phyloP scores from a whole-genome alignment of 2,797 vertebrate species.

The Amniataba percoides region DNA sequence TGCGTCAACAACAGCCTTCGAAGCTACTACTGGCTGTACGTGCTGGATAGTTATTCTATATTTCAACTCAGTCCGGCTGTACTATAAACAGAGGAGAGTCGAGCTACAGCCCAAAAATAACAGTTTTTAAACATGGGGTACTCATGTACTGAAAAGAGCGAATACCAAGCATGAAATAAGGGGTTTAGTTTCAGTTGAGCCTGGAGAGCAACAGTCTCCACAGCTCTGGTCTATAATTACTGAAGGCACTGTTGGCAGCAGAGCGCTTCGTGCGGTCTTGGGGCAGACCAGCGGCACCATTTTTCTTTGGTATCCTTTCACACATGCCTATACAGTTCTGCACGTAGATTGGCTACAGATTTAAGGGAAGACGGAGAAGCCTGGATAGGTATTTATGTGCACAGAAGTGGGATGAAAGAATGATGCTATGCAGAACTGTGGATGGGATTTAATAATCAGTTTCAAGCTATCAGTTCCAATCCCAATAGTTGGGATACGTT shows the following conservation, averaged over 20 bases:
- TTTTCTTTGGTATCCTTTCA: constrained; percentile 70
- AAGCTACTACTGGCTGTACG: constrained; percentile 35
- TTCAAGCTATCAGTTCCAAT: not conserved
- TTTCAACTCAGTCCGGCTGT: constrained; percentile 54
- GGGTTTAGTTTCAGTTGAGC: constrained; percentile 82
- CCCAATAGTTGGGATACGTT: not conserved
- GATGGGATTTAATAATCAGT: constrained; percentile 8
- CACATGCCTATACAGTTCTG: constrained; percentile 58
- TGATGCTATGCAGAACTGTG: not conserved
- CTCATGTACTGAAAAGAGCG: constrained; percentile 71
- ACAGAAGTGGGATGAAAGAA: constrained; percentile 15
- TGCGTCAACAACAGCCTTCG: constrained; percentile 39
- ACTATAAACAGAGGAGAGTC: constrained; percentile 71
- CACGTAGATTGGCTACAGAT: constrained; percentile 47
- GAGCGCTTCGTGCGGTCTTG: constrained; percentile 72
- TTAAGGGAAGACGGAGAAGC: constrained; percentile 25
- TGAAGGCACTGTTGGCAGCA: constrained; percentile 80
- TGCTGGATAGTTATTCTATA: constrained; percentile 49
- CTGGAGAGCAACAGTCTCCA: constrained; percentile 76
- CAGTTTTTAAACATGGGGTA: constrained; percentile 79
- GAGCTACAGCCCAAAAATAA: constrained; percentile 80
- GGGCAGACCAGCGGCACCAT: constrained; percentile 78
- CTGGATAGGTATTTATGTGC: constrained; percentile 31
- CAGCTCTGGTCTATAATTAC: constrained; percentile 83
- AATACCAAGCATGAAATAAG: constrained; percentile 80